Evolutionary conservation across 2,888 invertebrate species (phyloP), one percentile per base, ranked within the genome.

Genomic region (Cataglyphis cursor): DNA sequence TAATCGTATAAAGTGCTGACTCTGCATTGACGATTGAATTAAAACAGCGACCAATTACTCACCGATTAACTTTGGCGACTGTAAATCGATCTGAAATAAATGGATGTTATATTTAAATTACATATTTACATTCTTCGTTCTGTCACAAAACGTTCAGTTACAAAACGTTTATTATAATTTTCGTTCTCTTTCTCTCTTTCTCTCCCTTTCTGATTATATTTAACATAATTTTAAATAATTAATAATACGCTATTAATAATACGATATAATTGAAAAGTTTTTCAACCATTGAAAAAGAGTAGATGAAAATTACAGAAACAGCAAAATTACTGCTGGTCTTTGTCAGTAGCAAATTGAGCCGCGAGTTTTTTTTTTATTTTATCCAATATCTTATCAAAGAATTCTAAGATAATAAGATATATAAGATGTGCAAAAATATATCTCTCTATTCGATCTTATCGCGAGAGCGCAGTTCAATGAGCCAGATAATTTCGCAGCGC

Each of bases 401-500:
- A 75, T 51, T 35, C 9, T 3, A 3, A 38, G n/a, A 64, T 51
- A 18, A 5, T 6, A 3, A 38, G 15, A 64, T 51, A 18, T 24
- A 0, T n/a, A 64, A 28, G 18, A 28, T 1, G 18, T 28, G 10
- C 18, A 54, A 38, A 51, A n/a, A 51, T 51, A 51, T 51, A 51
- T n/a, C 68, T 73, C 35, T 6, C 35, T 65, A 70, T 73, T 84
- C 48, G 57, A 65, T 38, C 66, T 80, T 62, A 35, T 68, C 80
- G 24, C 59, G 59, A 57, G 81, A 57, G 48, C 21, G 35, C 54
- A 78, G 31, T 68, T 84, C 82, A 75, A 57, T 64, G 86, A 84
- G 64, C 84, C 66, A 84, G 76, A 87, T 90, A 86, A 90, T 90
- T 90, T 84, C 78, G 65, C 31, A 64, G 78, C 80, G 51, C 66